phyloP scores from a whole-genome alignment of 2,888 invertebrate species.

The Pantelozetes paolii region DNA sequence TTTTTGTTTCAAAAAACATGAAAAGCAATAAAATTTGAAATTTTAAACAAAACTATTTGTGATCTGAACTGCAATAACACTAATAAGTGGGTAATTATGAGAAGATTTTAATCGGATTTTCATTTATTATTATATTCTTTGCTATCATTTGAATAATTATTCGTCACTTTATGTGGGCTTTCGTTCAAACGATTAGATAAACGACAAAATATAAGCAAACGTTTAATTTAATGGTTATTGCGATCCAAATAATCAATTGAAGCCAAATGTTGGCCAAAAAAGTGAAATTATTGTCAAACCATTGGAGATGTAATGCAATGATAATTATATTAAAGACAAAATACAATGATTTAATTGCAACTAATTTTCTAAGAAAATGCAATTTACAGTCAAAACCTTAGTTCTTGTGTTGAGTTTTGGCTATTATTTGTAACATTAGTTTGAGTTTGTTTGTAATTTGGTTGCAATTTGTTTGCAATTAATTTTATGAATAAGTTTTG shows the following conservation, averaged over 20 bases:
- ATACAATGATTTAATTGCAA: background rate
- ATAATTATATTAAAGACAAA: too few relatives aligned
- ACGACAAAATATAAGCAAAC: slow-evolving; percentile 10
- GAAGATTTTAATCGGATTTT: background rate
- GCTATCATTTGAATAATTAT: slow-evolving; percentile 19
- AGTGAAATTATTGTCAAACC: slow-evolving; percentile 2
- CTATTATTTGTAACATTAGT: too few relatives aligned
- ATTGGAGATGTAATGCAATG: slow-evolving; percentile 5
- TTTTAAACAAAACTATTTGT: too few relatives aligned
- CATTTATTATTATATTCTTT: background rate
- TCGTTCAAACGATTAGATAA: background rate
- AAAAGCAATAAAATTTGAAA: too few relatives aligned
- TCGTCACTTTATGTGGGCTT: slow-evolving; percentile 13
- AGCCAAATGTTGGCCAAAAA: slow-evolving; percentile 10
- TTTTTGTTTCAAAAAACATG: background rate
- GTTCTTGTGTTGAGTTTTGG: background rate
- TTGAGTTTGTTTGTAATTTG: background rate
- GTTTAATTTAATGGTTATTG: slow-evolving; percentile 31
- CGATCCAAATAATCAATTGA: slow-evolving; percentile 22
- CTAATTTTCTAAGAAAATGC: slow-evolving; percentile 10
- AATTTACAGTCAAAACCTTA: background rate
- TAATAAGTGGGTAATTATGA: slow-evolving; percentile 27
- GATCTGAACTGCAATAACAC: background rate
- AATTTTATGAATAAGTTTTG: background rate
- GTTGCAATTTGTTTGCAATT: slow-evolving; percentile 10